These are phyloP conservation scores for Sebastes steindachneri DNA, from an alignment of 2,797 vertebrate species.

Conservation along the genomic window DNA sequence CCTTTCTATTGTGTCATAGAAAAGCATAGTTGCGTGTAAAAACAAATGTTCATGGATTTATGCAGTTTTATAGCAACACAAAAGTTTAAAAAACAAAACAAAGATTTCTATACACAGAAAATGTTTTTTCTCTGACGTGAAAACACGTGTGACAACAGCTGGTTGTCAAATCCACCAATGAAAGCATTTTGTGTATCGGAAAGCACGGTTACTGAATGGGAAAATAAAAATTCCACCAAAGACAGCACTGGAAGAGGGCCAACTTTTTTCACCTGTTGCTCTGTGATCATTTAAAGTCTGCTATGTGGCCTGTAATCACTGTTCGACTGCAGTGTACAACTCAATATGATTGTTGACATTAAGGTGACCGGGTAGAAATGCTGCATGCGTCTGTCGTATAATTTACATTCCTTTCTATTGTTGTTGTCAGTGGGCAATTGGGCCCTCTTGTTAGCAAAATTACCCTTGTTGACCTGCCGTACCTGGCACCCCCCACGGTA, in stretches of 20 bases:
- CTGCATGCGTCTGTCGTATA: neutral
- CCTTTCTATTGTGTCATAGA: too few species aligned
- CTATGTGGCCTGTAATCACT: neutral
- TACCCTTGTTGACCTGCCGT: too few species aligned
- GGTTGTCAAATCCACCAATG: neutral
- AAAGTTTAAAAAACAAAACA: too few species aligned
- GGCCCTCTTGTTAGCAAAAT: too few species aligned
- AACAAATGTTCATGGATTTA: too few species aligned
- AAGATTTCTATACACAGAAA: slow-evolving; percentile 32
- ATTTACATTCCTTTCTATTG: too few species aligned
- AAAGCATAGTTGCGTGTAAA: too few species aligned
- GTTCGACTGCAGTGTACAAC: neutral
- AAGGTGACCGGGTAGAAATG: neutral
- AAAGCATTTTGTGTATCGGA: neutral
- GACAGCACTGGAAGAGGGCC: neutral
- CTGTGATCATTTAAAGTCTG: neutral
- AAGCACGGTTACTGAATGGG: neutral
- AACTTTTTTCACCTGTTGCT: neutral
- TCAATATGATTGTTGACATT: neutral
- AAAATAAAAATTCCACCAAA: neutral
- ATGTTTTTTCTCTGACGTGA: slow-evolving; percentile 15
- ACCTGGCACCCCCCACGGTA: too few species aligned
- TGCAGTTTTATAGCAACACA: too few species aligned
- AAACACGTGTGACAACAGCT: neutral
- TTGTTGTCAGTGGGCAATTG: too few species aligned